Percentiles rank a stretch among this genome's conserved stretches.
Conservation (phyloP, 2,113 vertebrate genomes). For the Coreoperca whiteheadi region DNA sequence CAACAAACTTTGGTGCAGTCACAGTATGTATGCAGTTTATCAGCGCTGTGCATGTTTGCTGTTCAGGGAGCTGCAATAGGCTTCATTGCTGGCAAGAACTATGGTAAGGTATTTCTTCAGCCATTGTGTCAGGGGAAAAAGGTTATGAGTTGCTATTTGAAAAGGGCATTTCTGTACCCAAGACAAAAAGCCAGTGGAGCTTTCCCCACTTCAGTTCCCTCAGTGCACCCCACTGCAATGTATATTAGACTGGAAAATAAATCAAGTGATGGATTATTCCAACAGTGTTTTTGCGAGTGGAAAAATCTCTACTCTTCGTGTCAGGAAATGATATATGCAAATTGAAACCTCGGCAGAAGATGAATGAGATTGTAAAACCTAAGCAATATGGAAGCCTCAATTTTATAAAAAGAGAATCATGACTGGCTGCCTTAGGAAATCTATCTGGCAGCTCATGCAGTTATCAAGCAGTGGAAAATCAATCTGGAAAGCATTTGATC, state of each 20-base stretch:
- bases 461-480: conserved; percentile 47
- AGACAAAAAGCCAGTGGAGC: conserved; percentile 26
- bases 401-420: conserved; percentile 38
- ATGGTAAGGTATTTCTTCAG: conserved; percentile 24
- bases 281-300: conserved; percentile 40
- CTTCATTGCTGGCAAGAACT: conserved; percentile 2
- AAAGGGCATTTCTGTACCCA: conserved; percentile 40
- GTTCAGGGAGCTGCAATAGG: conserved; percentile 6
- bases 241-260: conserved; percentile 59
- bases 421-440: conserved; percentile 28
- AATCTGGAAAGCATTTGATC: conserved; percentile 32
- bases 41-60: background rate
- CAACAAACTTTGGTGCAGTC: background rate
- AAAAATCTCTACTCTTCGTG: conserved; percentile 43
- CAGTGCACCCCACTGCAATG: background rate
- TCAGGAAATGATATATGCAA: conserved; percentile 67
- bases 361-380: conserved; percentile 58
- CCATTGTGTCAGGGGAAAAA: background rate
- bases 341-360: conserved; percentile 59
- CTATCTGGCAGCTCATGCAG: conserved; percentile 21
- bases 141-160: conserved; percentile 28
- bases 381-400: conserved; percentile 36
- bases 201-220: conserved; percentile 4
- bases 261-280: conserved; percentile 70
- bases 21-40: background rate